phyloP scores from a whole-genome alignment of 2,888 invertebrate genomes.

The Pterostichus madidus region DNA sequence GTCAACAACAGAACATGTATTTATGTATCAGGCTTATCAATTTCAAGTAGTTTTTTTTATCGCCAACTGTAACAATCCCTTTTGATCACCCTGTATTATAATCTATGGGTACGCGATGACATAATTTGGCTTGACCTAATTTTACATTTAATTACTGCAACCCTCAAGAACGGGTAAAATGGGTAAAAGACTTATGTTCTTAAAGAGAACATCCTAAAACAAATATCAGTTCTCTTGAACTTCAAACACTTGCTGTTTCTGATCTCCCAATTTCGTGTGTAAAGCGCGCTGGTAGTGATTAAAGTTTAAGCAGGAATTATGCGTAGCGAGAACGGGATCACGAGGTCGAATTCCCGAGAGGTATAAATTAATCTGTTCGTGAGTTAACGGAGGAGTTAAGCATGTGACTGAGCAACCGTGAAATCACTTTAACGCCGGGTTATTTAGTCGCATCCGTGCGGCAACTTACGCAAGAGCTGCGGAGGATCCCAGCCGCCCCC shows the following conservation, averaged over 20 bases:
- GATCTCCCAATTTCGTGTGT: neutral
- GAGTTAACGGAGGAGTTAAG: constrained; percentile 46
- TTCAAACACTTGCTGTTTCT: neutral
- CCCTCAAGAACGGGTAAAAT: too few relatives aligned
- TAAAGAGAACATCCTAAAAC: too few relatives aligned
- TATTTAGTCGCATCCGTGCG: constrained; percentile 24
- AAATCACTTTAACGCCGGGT: constrained; percentile 52
- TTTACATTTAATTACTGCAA: too few relatives aligned
- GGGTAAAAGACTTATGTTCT: too few relatives aligned
- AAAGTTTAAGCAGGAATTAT: constrained; percentile 42
- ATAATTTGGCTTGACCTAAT: too few relatives aligned
- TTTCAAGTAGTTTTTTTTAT: too few relatives aligned
- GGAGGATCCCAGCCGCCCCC: neutral
- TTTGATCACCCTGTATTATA: too few relatives aligned
- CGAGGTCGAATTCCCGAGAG: constrained; percentile 27
- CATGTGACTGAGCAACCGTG: constrained; percentile 46
- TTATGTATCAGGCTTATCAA: too few relatives aligned
- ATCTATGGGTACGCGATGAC: too few relatives aligned
- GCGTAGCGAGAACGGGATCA: constrained; percentile 22
- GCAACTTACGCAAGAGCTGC: too few relatives aligned
- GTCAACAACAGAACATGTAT: too few relatives aligned
- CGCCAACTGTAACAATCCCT: too few relatives aligned
- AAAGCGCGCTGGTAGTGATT: neutral
- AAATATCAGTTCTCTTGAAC: neutral
- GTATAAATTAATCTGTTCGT: constrained; percentile 24